phyloP scores from a whole-genome alignment of 2,797 vertebrate species.

The Simalia tracyae region DNA sequence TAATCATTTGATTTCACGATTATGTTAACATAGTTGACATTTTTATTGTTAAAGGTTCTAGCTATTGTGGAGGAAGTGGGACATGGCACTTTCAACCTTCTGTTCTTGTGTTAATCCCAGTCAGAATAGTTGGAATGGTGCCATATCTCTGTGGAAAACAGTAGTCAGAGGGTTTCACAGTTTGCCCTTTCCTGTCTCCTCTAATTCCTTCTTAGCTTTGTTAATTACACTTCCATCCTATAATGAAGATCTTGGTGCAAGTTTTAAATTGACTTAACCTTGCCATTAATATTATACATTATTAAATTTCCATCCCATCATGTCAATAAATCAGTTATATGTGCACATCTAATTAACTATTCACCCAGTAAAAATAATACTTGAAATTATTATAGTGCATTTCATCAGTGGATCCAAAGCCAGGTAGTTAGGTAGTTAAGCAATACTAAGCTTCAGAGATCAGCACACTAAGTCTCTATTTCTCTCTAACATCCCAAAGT shows the following conservation, averaged over 20 bases:
- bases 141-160: neutral
- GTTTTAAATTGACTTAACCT: slow-evolving; percentile 49
- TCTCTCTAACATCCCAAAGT: slow-evolving; percentile 27
- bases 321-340: slow-evolving; percentile 60
- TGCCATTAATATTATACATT: slow-evolving; percentile 54
- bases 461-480: slow-evolving; percentile 17
- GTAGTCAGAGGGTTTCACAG: neutral
- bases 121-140: neutral
- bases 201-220: slow-evolving; percentile 10
- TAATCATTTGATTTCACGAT: neutral
- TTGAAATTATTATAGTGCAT: slow-evolving; percentile 15
- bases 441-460: slow-evolving; percentile 19
- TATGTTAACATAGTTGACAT: neutral
- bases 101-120: neutral
- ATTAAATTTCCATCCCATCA: slow-evolving; percentile 57
- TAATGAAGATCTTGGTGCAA: slow-evolving; percentile 41
- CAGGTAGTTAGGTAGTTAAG: slow-evolving; percentile 22
- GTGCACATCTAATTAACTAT: slow-evolving; percentile 65
- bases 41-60: neutral
- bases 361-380: slow-evolving; percentile 64
- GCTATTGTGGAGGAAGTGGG: neutral
- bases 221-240: slow-evolving; percentile 23
- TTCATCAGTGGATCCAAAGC: slow-evolving; percentile 52
- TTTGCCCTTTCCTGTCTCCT: slow-evolving; percentile 17
- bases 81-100: neutral